Evolutionary conservation across 2,113 vertebrate species (phyloP).

Genomic region (Melanotaenia duboulayi): DNA sequence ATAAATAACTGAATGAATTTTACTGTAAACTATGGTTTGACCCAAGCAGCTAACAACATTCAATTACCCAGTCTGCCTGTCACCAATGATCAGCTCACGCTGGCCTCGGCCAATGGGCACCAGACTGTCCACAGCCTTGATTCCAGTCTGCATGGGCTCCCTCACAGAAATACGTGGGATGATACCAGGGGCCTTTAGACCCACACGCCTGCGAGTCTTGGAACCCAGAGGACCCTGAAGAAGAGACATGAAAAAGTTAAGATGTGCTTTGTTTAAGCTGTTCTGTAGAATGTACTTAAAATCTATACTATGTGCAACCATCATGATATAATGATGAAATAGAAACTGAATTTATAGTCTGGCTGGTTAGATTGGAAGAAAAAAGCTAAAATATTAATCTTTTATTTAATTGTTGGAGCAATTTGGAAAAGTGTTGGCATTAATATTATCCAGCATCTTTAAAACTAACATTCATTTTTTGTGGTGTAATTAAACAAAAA

Average conservation of each 20-base stretch:
- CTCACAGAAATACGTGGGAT: slow-evolving; percentile 98
- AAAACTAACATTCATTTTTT: too few species aligned
- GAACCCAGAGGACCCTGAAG: slow-evolving; percentile 88
- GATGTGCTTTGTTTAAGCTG: neutral
- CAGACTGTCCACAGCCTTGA: slow-evolving; percentile 98
- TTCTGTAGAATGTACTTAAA: too few species aligned
- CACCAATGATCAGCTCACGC: slow-evolving; percentile 98
- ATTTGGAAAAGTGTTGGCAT: too few species aligned
- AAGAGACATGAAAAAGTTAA: neutral
- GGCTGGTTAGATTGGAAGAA: too few species aligned
- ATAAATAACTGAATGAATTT: neutral
- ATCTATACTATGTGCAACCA: too few species aligned
- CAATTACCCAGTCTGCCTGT: slow-evolving; percentile 95
- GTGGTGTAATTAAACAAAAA: too few species aligned
- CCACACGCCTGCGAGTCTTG: slow-evolving; percentile 91
- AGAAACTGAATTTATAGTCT: too few species aligned
- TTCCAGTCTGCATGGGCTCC: slow-evolving; percentile 99
- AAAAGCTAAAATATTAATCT: too few species aligned
- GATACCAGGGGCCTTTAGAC: slow-evolving; percentile 97
- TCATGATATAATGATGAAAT: too few species aligned
- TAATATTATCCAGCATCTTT: too few species aligned
- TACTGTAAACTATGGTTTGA: neutral
- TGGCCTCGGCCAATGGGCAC: slow-evolving; percentile 98
- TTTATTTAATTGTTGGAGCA: too few species aligned
- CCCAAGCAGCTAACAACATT: neutral